These are phyloP conservation scores for Verasper variegatus DNA, from an alignment of 2,113 vertebrate species.

Conservation along the genomic window DNA sequence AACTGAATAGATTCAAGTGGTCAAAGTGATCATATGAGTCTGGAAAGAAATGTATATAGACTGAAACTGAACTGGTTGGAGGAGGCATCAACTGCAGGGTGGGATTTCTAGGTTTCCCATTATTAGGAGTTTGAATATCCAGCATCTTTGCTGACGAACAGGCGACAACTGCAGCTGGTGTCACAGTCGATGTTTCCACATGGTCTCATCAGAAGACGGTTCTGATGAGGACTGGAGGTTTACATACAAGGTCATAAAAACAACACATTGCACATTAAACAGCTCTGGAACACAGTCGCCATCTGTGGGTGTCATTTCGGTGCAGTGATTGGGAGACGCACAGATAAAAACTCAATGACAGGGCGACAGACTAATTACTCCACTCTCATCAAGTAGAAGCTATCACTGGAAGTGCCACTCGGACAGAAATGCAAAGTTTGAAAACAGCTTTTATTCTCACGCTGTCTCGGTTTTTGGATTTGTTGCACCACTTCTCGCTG, in stretches of 20 bases:
- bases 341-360: conserved; percentile 62
- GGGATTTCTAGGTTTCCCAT: neutral
- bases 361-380: conserved; percentile 37
- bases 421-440: conserved; percentile 19
- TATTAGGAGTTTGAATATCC: conserved; percentile 7
- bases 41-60: no score
- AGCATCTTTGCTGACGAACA: conserved; percentile 16
- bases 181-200: conserved; percentile 16
- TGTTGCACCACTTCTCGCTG: conserved; percentile 7
- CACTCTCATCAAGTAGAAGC: conserved; percentile 39
- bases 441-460: conserved; percentile 7
- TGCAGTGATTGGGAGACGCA: conserved; percentile 31
- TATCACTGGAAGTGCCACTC: conserved; percentile 36
- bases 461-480: conserved; percentile 1
- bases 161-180: neutral
- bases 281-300: conserved; percentile 44
- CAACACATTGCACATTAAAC: conserved; percentile 36
- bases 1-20: no score
- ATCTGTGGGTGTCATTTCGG: conserved; percentile 64
- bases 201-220: conserved; percentile 22
- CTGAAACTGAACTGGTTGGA: neutral
- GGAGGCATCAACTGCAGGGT: neutral
- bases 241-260: conserved; percentile 39
- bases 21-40: no score
- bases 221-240: conserved; percentile 15